A percentile compares a stretch with the other conserved stretches of the same genome.
phyloP scores from a whole-genome alignment of 1,140 invertebrate species.

The Zaprionus lachaisei region DNA sequence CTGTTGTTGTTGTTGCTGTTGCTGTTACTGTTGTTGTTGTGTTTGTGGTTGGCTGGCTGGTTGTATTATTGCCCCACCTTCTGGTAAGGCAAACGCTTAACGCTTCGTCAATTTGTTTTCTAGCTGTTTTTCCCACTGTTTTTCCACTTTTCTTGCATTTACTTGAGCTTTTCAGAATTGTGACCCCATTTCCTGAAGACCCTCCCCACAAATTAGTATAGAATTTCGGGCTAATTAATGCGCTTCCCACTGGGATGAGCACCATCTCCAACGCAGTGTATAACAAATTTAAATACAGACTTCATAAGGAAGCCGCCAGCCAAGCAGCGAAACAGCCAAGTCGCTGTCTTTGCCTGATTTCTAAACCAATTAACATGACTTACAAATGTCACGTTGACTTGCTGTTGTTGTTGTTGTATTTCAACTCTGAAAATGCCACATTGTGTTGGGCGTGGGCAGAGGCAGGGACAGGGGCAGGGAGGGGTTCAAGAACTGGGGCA shows the following conservation, averaged over 20 bases:
- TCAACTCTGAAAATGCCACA: slow-evolving; percentile 37
- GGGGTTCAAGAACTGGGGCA: slow-evolving; percentile 32
- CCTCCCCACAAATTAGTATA: slow-evolving; percentile 55
- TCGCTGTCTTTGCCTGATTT: slow-evolving; percentile 35
- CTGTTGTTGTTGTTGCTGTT: slow-evolving; percentile 19
- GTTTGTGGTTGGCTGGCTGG: slow-evolving; percentile 60
- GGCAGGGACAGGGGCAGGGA: neutral
- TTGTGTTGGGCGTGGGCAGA: slow-evolving; percentile 8
- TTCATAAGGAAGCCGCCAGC: slow-evolving; percentile 43
- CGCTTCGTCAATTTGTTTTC: slow-evolving; percentile 73
- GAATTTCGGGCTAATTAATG: slow-evolving; percentile 66
- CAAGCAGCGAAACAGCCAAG: slow-evolving; percentile 10
- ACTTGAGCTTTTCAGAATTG: slow-evolving; percentile 48
- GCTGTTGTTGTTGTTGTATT: slow-evolving; percentile 15
- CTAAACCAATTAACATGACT: slow-evolving; percentile 72
- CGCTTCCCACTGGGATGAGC: slow-evolving; percentile 21
- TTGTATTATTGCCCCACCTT: slow-evolving; percentile 57
- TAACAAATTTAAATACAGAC: slow-evolving; percentile 50
- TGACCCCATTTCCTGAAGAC: slow-evolving; percentile 62
- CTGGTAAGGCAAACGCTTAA: slow-evolving; percentile 59
- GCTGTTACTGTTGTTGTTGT: slow-evolving; percentile 21
- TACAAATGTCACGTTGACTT: slow-evolving; percentile 62
- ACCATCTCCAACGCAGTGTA: slow-evolving; percentile 6
- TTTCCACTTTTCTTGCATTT: slow-evolving; percentile 28
- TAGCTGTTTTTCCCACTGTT: slow-evolving; percentile 14